phyloP scores from a whole-genome alignment of 2,888 invertebrate genomes.

The Germaria angustata region DNA sequence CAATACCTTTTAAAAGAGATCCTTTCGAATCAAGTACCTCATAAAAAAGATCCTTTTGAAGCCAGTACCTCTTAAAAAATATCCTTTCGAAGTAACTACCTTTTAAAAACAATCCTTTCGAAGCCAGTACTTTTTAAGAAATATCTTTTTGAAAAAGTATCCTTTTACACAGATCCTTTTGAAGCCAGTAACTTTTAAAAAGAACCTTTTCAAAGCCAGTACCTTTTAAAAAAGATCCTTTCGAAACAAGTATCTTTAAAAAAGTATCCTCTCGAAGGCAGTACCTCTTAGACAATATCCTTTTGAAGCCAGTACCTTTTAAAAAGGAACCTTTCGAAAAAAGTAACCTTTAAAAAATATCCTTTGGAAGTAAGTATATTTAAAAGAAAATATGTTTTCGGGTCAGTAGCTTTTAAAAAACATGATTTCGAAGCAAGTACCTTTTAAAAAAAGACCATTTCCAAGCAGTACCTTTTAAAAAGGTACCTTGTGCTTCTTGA shows the following conservation, averaged over 20 bases:
- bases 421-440: too few relatives aligned
- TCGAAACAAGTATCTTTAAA: not conserved
- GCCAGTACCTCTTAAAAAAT: too few relatives aligned
- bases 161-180: not conserved
- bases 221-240: not conserved
- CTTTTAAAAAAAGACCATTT: too few relatives aligned
- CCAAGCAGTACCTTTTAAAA: too few relatives aligned
- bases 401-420: too few relatives aligned
- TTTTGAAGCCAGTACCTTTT: not conserved
- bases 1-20: not conserved
- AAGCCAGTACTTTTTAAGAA: not conserved
- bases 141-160: not conserved
- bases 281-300: not conserved
- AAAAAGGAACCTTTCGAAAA: not conserved
- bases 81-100: not conserved
- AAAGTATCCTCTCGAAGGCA: not conserved
- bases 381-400: too few relatives aligned
- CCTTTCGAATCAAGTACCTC: not conserved
- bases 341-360: not conserved
- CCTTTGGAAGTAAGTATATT: not conserved
- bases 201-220: not conserved
- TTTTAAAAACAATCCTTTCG: not conserved
- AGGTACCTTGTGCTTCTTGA: too few relatives aligned
- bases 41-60: too few relatives aligned
- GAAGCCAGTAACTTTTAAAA: not conserved